Conservation (phyloP, 2,113 vertebrate genomes). For the Chloropsis cyanopogon region DNA sequence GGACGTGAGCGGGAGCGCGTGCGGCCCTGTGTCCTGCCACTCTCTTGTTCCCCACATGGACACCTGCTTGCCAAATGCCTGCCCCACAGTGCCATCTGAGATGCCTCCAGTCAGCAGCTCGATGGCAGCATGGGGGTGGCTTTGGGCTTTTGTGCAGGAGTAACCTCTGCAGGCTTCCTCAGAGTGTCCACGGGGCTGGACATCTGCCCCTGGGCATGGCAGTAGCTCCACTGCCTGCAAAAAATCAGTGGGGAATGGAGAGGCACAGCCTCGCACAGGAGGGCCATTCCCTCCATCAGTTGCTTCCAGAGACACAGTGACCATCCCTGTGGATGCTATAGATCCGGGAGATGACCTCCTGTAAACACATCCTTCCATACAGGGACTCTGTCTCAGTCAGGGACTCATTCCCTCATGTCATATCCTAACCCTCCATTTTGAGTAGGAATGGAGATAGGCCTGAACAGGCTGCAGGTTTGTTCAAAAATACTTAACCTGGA, state of each 20-base stretch:
- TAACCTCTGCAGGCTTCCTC: background rate
- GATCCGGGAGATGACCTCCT: background rate
- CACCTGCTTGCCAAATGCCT: accelerated
- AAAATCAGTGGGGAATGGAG: background rate
- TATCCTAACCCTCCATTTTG: background rate
- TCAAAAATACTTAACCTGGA: background rate
- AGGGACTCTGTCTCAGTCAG: background rate
- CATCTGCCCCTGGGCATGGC: background rate
- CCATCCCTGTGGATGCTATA: background rate
- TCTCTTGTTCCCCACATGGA: background rate
- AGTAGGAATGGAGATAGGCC: background rate
- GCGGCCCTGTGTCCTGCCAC: accelerated
- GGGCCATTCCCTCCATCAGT: accelerated
- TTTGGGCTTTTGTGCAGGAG: background rate
- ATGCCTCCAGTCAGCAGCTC: background rate
- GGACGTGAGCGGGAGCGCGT: accelerated
- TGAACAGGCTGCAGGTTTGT: background rate
- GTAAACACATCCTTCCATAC: too few relatives aligned
- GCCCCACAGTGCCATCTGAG: accelerated
- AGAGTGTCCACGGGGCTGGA: background rate
- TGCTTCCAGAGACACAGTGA: background rate
- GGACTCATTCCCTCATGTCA: background rate
- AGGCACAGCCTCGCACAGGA: background rate
- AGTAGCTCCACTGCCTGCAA: background rate
- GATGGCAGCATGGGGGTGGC: accelerated